Conservation (phyloP, 2,113 vertebrate genomes). For the Eclectus roratus region DNA sequence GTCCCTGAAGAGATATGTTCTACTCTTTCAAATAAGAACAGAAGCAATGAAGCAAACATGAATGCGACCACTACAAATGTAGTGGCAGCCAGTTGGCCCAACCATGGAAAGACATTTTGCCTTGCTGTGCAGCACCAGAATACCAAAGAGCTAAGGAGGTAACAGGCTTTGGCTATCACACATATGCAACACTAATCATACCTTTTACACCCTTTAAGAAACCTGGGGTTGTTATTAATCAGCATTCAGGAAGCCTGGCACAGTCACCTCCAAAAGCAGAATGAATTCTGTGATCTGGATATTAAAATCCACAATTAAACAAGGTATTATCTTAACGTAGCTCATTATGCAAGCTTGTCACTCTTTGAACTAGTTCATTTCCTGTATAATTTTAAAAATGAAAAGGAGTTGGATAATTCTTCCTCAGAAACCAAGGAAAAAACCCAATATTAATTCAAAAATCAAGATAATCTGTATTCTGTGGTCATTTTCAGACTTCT, state of each 20-base stretch:
- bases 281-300: not conserved
- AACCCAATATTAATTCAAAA: not conserved
- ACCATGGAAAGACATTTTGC: not conserved
- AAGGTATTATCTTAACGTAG: not conserved
- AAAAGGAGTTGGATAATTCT: not conserved
- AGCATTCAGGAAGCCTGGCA: not conserved
- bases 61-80: not conserved
- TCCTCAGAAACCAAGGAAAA: not conserved
- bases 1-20: not conserved
- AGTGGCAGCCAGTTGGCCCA: not conserved
- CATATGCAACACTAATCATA: rapidly evolving
- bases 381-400: not conserved
- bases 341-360: not conserved
- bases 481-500: not conserved
- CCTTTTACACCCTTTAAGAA: not conserved
- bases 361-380: not conserved
- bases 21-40: not conserved
- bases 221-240: not conserved
- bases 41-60: not conserved
- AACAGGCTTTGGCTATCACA: not conserved
- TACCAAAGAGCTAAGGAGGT: not conserved
- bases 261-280: not conserved
- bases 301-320: not conserved
- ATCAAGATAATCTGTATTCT: not conserved
- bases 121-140: not conserved